Base-by-base conservation (phyloP, 2,797 vertebrate species). In the Pipistrellus kuhlii region DNA sequence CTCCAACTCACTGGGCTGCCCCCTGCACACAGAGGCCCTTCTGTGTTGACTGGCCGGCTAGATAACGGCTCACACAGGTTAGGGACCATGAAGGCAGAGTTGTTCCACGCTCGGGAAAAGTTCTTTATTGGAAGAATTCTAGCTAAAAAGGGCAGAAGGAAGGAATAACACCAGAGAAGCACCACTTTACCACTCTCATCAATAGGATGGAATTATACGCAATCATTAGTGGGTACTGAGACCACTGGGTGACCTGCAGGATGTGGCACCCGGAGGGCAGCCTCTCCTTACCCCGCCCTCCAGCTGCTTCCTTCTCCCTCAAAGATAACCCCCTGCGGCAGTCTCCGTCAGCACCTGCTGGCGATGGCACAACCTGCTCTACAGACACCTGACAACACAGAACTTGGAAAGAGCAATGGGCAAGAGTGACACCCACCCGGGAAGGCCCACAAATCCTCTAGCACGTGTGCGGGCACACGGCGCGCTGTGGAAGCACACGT, bases 321-420 rank as follows among this genome's bases (percentile, higher is more conserved):
- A 44, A 48, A 95, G 94, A 95, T 30, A 97, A 88, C 95, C 95
- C 93, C 94, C 97, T 95, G 90, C 1, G 2, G 91, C 41, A 57
- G 68, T 55, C 91, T 93, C 94, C 83, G 96, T 59, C 69, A 97
- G n/a, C 90, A 18, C 92, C 96, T 94, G 96, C 93, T 89, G 57
- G 91, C 8, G 93, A 64, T 89, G 93, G 95, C 2, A 87, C 1
- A 85, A 10, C 96, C 93, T 97, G 96, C 97, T 96, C 93, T 53
- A 95, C 96, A 96, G 69, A 95, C 14, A 88, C 94, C 97, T 95
- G 96, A 95, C 96, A 96, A 96, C 97, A 97, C 73, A 95, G 71
- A 96, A 85, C 92, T 89, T 88, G 73, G 81, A 96, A 94, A 97
- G 86, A 69, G 48, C 93, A 86, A 77, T 57, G 75, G 90, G 76